Conservation (phyloP, 2,888 invertebrate genomes). For the Ochropleura leucogaster region DNA sequence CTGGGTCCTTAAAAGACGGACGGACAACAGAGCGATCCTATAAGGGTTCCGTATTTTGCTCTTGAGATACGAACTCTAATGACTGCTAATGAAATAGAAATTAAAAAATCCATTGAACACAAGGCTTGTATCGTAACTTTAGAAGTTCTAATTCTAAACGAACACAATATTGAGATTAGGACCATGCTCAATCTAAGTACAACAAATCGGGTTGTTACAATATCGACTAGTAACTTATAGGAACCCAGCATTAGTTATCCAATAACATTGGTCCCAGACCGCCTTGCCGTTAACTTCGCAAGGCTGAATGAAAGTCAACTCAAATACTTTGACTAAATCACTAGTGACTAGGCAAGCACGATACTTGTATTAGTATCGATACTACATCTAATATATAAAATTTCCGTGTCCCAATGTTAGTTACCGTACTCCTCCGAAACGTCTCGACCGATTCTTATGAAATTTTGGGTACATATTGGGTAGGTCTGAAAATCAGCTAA, state of each 20-base stretch:
- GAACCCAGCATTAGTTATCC: conserved; percentile 29
- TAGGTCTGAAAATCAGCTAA: too few species aligned
- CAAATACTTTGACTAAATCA: conserved; percentile 57
- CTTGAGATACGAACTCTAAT: too few species aligned
- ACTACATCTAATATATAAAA: too few species aligned
- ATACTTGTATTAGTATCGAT: neutral
- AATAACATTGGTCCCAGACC: conserved; percentile 32
- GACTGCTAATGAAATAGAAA: neutral
- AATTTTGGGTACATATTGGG: too few species aligned
- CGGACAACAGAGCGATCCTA: too few species aligned
- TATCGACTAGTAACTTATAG: conserved; percentile 34
- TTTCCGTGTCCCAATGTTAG: too few species aligned
- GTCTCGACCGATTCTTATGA: too few species aligned
- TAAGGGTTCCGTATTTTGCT: too few species aligned
- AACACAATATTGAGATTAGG: conserved; percentile 28
- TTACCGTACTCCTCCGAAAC: too few species aligned
- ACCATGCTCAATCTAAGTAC: conserved; percentile 47
- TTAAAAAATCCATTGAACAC: neutral
- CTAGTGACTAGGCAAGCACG: conserved; percentile 6
- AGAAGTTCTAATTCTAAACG: neutral
- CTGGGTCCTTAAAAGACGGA: neutral
- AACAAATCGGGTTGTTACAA: conserved; percentile 45
- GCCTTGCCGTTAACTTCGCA: conserved; percentile 48
- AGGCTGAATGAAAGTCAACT: conserved; percentile 63
- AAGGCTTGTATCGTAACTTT: neutral